Percentiles rank a stretch among this genome's conserved stretches.
Conservation (phyloP, 2,888 invertebrate species). For the Callosobruchus maculatus region DNA sequence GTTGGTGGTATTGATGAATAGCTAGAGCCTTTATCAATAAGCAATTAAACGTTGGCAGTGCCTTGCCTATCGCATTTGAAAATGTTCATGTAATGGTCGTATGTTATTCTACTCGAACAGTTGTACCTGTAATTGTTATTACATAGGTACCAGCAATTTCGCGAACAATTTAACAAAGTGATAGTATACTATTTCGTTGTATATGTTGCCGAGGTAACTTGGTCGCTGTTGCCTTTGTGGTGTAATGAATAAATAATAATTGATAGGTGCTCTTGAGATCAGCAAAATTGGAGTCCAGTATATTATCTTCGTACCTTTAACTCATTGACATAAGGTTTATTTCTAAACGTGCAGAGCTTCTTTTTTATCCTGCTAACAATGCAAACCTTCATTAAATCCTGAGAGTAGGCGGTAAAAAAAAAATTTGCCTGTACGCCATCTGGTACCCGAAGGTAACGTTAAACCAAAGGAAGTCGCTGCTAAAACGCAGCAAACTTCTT, state of each 20-base stretch:
- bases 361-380: too few relatives aligned
- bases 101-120: not conserved
- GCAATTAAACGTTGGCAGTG: not conserved
- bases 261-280: too few relatives aligned
- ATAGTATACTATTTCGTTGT: not conserved
- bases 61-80: not conserved
- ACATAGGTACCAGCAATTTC: not conserved
- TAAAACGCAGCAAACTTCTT: too few relatives aligned
- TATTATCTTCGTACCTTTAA: too few relatives aligned
- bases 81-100: not conserved
- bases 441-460: too few relatives aligned
- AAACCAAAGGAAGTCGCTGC: too few relatives aligned
- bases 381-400: too few relatives aligned
- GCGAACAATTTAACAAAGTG: not conserved
- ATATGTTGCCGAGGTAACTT: not conserved
- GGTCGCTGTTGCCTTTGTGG: not conserved
- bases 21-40: not conserved
- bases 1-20: not conserved
- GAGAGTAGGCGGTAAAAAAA: too few relatives aligned
- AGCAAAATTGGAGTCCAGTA: too few relatives aligned
- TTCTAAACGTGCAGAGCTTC: too few relatives aligned
- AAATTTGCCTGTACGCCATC: too few relatives aligned
- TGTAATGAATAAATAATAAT: not conserved
- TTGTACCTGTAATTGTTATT: not conserved
- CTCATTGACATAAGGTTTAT: too few relatives aligned